Conservation (phyloP, 64 coral and sea anemone species). For the Montipora cactus region DNA sequence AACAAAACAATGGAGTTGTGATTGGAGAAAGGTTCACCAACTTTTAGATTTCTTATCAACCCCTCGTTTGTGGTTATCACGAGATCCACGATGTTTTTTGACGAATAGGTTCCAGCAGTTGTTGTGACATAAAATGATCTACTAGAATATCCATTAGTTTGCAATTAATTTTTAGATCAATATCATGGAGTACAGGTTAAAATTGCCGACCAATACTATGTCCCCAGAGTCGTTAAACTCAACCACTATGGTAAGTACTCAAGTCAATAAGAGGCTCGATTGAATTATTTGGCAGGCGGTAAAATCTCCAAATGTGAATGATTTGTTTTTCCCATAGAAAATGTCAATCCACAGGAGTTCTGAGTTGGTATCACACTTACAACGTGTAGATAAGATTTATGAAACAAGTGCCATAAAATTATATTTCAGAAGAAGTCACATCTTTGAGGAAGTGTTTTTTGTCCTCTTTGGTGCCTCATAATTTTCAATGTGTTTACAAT, state of each 20-base stretch:
- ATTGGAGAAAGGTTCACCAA: neutral
- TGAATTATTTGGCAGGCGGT: no score
- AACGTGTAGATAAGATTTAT: no score
- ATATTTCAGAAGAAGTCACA: no score
- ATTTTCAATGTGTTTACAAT: no score
- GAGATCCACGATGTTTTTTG: neutral
- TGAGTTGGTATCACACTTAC: no score
- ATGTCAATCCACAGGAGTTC: no score
- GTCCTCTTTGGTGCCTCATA: no score
- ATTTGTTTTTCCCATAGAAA: neutral
- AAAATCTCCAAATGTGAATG: neutral
- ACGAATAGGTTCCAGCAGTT: neutral
- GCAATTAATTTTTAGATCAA: neutral
- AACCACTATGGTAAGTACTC: no score
- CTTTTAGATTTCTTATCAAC: constrained; percentile 18
- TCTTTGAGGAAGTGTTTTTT: no score
- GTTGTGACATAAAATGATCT: constrained; percentile 1
- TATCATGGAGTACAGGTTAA: neutral
- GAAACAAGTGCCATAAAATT: no score
- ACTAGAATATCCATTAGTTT: neutral
- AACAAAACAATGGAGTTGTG: neutral
- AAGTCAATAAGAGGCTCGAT: no score
- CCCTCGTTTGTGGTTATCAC: neutral
- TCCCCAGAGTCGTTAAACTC: neutral
- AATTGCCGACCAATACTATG: neutral